Base-by-base conservation (phyloP, 2,113 vertebrate species). In the Eclectus roratus region DNA sequence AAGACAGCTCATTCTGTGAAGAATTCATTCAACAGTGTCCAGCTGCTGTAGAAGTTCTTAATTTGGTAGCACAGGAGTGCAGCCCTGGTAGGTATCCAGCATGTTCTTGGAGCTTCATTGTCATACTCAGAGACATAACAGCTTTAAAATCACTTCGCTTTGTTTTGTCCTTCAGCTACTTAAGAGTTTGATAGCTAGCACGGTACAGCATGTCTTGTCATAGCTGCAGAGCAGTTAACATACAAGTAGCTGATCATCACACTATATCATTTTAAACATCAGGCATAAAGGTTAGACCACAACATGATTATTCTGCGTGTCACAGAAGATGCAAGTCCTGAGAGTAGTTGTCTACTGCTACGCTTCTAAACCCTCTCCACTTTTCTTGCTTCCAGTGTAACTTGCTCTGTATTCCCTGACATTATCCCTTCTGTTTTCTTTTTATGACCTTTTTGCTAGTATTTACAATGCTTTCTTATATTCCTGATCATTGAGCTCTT, bases 11-110 rank as follows among this genome's bases (percentile, higher is more conserved):
- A 14, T 99, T 99, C 96, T 99, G 99, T 98, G 99, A 99, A 97
- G 99, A 99, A 97, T 99, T 99, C 96, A 99, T 99, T 97, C 99
- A 99, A 94, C 99, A 99, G 96, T 99, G 99, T 94, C 99, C 99
- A 65, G 99, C 99, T 80, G 99, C 99, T 74, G 99, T 99, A 44
- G 99, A 99, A 95, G 99, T 99, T 85, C 98, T 99, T 23, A 99
- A 99, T 97, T 98, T 99, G 17, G 99, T 99, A 39, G 99, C 99
- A 4, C 99, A 99, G 97, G 99, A 99, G 88, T 99, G 99, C 97
- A 99, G 99, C 95, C 99, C 99, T 61, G 99, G 99, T 99, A 96
- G 96, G 98, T 97, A 29, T 63, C 78, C 53, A 49, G 7, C 18
- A 11, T 11, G 21, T 65, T 89, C 52, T 24, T 49, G 29, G 37